A percentile compares a stretch with the other conserved stretches of the same genome.
These are phyloP conservation scores for Phaedon cochleariae DNA, from an alignment of 2,888 invertebrate genomes.

Conservation along the genomic window DNA sequence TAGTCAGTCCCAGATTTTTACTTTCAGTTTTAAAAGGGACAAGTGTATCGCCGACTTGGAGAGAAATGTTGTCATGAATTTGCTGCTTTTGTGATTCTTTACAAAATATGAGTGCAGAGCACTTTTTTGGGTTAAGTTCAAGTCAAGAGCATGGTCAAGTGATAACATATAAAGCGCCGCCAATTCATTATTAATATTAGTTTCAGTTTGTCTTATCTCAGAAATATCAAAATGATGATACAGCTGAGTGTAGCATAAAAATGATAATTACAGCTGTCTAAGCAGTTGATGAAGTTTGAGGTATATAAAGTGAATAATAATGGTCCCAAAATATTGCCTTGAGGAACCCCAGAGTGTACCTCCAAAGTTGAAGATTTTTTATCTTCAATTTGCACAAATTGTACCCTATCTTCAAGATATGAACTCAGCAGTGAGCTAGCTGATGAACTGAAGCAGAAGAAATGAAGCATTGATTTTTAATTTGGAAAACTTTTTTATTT, in stretches of 20 bases:
- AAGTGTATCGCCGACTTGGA: not conserved
- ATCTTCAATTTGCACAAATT: not conserved
- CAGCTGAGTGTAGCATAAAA: not conserved
- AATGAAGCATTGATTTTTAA: no score
- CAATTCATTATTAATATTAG: not conserved
- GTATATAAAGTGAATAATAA: constrained; percentile 6
- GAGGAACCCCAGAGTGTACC: not conserved
- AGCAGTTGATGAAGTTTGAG: not conserved
- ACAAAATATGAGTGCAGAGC: no score
- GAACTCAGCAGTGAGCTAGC: not conserved
- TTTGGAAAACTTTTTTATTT: not conserved
- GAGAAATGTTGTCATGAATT: no score
- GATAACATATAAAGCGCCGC: not conserved
- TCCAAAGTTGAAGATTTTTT: not conserved
- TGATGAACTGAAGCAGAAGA: not conserved
- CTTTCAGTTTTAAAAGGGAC: not conserved
- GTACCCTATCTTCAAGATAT: not conserved
- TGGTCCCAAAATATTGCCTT: constrained; percentile 1
- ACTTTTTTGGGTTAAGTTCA: no score
- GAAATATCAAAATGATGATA: no score
- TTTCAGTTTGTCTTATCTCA: not conserved
- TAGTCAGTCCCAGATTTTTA: not conserved
- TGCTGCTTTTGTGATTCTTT: no score
- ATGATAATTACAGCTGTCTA: not conserved
- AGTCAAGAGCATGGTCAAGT: not conserved